Percentiles rank a stretch among this genome's conserved stretches.
These are phyloP conservation scores for Hesperia comma DNA, from an alignment of 2,888 invertebrate genomes.

Conservation along the genomic window DNA sequence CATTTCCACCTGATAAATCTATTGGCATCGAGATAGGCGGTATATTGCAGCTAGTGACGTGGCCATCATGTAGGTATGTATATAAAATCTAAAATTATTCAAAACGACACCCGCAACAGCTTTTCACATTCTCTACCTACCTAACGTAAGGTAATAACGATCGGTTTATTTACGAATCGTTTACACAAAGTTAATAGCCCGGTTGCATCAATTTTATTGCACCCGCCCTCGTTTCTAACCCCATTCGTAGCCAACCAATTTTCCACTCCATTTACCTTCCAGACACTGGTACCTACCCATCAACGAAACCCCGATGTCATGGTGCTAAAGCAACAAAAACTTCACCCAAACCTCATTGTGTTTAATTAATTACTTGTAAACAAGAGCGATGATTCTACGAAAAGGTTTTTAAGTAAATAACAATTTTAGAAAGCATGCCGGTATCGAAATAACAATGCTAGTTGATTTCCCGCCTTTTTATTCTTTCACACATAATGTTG, in stretches of 20 bases:
- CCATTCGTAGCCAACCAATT: constrained; percentile 68
- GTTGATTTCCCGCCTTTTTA: constrained; percentile 65
- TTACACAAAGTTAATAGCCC: constrained; percentile 45
- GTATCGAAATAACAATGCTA: constrained; percentile 73
- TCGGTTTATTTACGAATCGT: constrained; percentile 26
- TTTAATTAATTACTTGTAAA: constrained; percentile 82
- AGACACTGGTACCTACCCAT: constrained; percentile 68
- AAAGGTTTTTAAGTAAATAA: constrained; percentile 69
- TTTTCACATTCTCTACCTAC: neutral
- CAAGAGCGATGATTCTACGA: constrained; percentile 80
- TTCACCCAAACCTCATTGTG: constrained; percentile 65
- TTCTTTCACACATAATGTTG: constrained; percentile 40
- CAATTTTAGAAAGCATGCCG: constrained; percentile 67
- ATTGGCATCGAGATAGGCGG: too few species aligned
- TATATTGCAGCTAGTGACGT: too few species aligned
- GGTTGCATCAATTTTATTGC: constrained; percentile 39
- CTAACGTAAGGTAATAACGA: constrained; percentile 4
- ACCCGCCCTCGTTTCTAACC: constrained; percentile 49
- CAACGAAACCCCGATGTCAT: constrained; percentile 66
- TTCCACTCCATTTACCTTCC: constrained; percentile 79
- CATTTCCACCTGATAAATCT: too few species aligned
- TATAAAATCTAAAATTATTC: too few species aligned
- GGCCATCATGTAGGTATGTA: too few species aligned
- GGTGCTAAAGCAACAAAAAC: constrained; percentile 64
- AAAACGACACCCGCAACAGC: too few species aligned